Percentiles rank a stretch among this genome's conserved stretches.
Conservation (phyloP, 2,888 invertebrate genomes). For the Cheilosia urbana region DNA sequence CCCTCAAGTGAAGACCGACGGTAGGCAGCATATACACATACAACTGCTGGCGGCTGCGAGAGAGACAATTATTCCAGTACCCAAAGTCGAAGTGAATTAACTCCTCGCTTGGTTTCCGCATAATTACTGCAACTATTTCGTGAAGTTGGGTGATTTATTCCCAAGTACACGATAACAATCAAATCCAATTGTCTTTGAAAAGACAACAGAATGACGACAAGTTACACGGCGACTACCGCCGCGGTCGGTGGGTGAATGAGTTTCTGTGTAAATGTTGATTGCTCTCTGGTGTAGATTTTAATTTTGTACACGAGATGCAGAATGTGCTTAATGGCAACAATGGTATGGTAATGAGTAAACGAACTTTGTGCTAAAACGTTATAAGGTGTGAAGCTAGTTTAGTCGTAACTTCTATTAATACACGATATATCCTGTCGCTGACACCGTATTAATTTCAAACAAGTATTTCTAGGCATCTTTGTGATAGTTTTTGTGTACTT, state of each 20-base stretch:
- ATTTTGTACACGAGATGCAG: conserved; percentile 11
- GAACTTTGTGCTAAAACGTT: not conserved
- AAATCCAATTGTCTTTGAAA: conserved; percentile 65
- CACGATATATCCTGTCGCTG: no score
- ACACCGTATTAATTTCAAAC: no score
- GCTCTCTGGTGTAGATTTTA: conserved; percentile 30
- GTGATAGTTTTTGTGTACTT: no score
- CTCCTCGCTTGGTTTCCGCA: conserved; percentile 69
- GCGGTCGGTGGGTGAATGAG: not conserved
- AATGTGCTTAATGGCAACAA: no score
- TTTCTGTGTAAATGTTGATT: conserved; percentile 17
- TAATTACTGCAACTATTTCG: conserved; percentile 69
- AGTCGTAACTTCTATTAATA: no score
- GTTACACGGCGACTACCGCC: not conserved
- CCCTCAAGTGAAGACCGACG: not conserved
- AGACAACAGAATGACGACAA: conserved; percentile 38
- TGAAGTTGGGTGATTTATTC: conserved; percentile 71
- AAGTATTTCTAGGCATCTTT: no score
- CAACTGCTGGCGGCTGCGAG: conserved; percentile 25
- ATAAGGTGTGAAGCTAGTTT: no score
- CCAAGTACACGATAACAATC: conserved; percentile 61
- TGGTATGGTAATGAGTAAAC: not conserved
- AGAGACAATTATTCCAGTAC: conserved; percentile 49
- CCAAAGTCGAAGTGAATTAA: conserved; percentile 47
- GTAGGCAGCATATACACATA: conserved; percentile 3